phyloP scores from a whole-genome alignment of 1,140 invertebrate genomes.

The Atta texana region DNA sequence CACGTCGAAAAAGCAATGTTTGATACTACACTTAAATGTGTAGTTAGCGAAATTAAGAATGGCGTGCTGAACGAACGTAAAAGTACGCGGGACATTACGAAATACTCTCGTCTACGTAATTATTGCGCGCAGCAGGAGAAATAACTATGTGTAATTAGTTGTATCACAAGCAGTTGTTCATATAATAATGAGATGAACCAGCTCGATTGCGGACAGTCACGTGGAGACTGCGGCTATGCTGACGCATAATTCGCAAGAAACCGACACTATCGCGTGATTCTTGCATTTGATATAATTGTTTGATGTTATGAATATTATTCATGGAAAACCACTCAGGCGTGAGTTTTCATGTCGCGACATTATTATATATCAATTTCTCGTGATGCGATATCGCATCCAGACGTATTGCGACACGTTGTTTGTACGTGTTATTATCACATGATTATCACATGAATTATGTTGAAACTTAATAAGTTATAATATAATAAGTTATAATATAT shows the following conservation, averaged over 20 bases:
- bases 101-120: slow-evolving; percentile 22
- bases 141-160: slow-evolving; percentile 25
- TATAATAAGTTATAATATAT: neutral
- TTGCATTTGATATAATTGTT: neutral
- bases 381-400: slow-evolving; percentile 4
- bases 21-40: neutral
- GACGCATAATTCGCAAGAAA: slow-evolving; percentile 40
- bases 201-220: slow-evolving; percentile 6
- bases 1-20: neutral
- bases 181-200: slow-evolving; percentile 40
- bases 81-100: slow-evolving; percentile 12
- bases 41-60: slow-evolving; percentile 6
- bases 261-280: slow-evolving; percentile 23
- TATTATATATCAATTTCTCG: slow-evolving; percentile 28
- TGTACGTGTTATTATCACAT: slow-evolving; percentile 14
- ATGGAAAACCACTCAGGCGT: slow-evolving; percentile 2
- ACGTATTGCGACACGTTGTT: slow-evolving; percentile 4
- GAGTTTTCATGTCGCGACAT: slow-evolving; percentile 4
- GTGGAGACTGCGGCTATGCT: slow-evolving; percentile 10
- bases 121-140: neutral
- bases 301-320: slow-evolving; percentile 27
- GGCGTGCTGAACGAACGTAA: neutral
- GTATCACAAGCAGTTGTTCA: neutral
- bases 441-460: slow-evolving; percentile 22
- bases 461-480: neutral